Evolutionary conservation across 2,888 invertebrate genomes (phyloP).

Genomic region (Bruchidius siliquastri): DNA sequence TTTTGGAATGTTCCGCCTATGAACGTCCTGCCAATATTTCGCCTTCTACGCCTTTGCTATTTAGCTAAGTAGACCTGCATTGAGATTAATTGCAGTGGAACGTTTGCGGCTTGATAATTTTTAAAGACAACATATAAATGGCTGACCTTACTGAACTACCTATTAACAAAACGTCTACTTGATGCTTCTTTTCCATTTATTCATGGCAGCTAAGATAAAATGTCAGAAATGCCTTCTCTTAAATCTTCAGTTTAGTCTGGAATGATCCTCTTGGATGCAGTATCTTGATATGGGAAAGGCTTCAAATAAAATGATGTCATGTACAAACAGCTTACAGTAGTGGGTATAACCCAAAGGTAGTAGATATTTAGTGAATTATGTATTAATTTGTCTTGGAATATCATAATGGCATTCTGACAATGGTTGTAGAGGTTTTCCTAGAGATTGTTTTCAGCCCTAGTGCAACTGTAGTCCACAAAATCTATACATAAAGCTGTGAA

Average conservation of each 20-base stretch:
- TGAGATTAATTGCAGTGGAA: background rate
- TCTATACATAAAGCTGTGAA: no score
- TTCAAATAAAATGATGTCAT: no score
- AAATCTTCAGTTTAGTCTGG: background rate
- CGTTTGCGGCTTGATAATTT: background rate
- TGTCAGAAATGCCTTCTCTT: background rate
- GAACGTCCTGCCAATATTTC: background rate
- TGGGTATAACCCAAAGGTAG: no score
- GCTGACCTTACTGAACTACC: background rate
- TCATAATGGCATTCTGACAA: no score
- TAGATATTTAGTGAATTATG: no score
- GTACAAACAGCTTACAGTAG: no score
- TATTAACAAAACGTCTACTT: background rate
- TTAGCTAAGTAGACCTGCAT: background rate
- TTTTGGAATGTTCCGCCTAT: background rate
- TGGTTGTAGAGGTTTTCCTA: no score
- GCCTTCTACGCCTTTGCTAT: background rate
- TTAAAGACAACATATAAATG: background rate
- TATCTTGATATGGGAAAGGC: no score
- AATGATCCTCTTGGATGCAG: no score
- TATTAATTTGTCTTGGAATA: no score
- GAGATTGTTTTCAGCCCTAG: no score
- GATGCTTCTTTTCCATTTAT: background rate
- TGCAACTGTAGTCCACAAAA: no score
- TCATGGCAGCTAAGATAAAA: background rate